phyloP scores from a whole-genome alignment of 2,113 vertebrate genomes.

The Aldabrachelys gigantea region DNA sequence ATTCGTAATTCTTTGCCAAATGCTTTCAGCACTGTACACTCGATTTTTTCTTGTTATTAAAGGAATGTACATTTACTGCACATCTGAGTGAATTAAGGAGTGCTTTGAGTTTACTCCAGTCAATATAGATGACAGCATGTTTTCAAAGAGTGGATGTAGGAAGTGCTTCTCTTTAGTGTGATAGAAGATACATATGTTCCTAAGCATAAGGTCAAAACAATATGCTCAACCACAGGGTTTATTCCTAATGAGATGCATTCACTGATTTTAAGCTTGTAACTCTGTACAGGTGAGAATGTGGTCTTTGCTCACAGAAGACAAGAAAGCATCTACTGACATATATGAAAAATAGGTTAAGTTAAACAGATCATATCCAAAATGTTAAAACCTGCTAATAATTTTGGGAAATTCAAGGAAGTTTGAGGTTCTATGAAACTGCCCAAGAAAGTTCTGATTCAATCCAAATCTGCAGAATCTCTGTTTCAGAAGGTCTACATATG shows the following conservation, averaged over 20 bases:
- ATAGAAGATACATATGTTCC: background rate
- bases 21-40: background rate
- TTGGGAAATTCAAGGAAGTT: background rate
- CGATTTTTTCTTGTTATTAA: background rate
- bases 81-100: background rate
- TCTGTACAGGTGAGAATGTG: background rate
- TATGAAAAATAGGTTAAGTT: conserved; percentile 4
- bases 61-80: background rate
- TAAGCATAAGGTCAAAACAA: background rate
- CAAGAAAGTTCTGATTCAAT: background rate
- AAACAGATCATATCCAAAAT: background rate
- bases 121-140: background rate
- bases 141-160: background rate
- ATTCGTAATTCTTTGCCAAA: background rate
- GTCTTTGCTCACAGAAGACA: background rate
- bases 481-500: background rate
- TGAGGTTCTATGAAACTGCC: background rate
- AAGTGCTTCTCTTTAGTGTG: background rate
- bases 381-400: background rate
- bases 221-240: background rate
- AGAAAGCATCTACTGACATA: background rate
- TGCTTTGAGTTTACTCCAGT: background rate
- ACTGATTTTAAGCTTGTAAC: background rate
- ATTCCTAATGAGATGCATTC: background rate
- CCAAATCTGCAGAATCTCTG: background rate